phyloP scores from a whole-genome alignment of 2,888 invertebrate species.

The Buathra laborator region DNA sequence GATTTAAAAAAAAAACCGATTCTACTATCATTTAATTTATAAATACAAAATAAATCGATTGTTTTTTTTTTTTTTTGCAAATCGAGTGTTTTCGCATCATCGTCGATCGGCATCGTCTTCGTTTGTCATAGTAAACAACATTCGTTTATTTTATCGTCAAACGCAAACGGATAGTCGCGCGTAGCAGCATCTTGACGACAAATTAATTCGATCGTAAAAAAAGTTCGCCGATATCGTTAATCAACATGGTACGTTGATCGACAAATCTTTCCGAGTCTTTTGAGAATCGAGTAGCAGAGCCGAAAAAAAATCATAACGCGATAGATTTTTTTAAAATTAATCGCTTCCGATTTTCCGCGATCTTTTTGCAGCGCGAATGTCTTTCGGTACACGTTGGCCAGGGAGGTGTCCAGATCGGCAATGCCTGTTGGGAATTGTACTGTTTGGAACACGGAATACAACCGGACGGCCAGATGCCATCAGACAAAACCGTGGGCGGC shows the following conservation, averaged over 20 bases:
- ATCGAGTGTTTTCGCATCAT: slow-evolving; percentile 42
- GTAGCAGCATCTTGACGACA: slow-evolving; percentile 33
- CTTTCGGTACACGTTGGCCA: slow-evolving; percentile 94
- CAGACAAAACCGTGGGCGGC: slow-evolving; percentile 91
- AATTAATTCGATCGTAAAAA: slow-evolving; percentile 21
- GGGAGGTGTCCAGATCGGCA: slow-evolving; percentile 94
- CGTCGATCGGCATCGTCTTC: slow-evolving; percentile 48
- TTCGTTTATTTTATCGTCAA: slow-evolving; percentile 64
- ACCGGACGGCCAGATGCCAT: slow-evolving; percentile 94
- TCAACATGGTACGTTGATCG: slow-evolving; percentile 36
- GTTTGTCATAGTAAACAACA: slow-evolving; percentile 63
- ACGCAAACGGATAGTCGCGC: slow-evolving; percentile 44
- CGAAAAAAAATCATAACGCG: neutral
- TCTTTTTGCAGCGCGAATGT: slow-evolving; percentile 90
- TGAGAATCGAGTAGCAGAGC: neutral
- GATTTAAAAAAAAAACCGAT: neutral
- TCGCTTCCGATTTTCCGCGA: neutral
- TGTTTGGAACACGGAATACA: slow-evolving; percentile 94
- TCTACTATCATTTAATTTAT: neutral
- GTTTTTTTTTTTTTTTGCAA: slow-evolving; percentile 12
- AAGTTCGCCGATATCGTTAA: slow-evolving; percentile 21
- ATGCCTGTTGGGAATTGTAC: slow-evolving; percentile 94
- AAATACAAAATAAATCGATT: neutral
- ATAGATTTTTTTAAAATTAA: neutral
- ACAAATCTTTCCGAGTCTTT: neutral